Base-by-base conservation (phyloP, 2,888 invertebrate species). In the Anagyrus pseudococci region DNA sequence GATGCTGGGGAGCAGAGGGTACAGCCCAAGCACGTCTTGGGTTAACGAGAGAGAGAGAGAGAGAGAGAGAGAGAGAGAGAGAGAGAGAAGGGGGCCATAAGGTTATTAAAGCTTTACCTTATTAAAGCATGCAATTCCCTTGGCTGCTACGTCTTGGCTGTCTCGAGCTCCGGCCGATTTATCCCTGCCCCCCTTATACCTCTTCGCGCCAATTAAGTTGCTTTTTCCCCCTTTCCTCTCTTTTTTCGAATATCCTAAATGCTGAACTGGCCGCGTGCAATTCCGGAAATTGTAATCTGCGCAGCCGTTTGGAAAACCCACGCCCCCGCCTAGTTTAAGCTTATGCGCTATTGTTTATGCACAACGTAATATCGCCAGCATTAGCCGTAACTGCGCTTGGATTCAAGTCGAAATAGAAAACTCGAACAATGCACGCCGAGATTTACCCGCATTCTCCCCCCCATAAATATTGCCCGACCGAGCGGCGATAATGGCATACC, bases 41-140 rank as follows among this genome's bases (percentile, higher is more conserved):
- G 25, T 60, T 64, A 60, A 64, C 49, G 53, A 64, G 53, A 57
- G 25, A 22, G 33, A n/a, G 49, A 37, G 25, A 22, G 33, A n/a
- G 49, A 37, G 53, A 64, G 53, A 57, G 25, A 22, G 33, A n/a
- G 49, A 37, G 53, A 64, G 53, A 57, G 25, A 22, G 33, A n/a
- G 49, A 37, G n/a, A n/a, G n/a, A n/a, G n/a, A n/a, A n/a, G n/a
- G n/a, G n/a, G 8, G 13, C 8, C 43, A 17, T 41, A 50, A 46
- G 33, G 17, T 47, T 56, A 29, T 4, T 37, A 37, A 37, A 37
- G 33, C 33, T 58, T 48, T 46, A 44, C 58, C 53, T 60, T 60
- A 60, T 64, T 64, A 56, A 52, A 52, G 8, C 25, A 53, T 4
- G 23, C 64, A 52, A 43, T 56, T 56, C 46, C 41, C 43, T 43